A percentile compares a stretch with the other conserved stretches of the same genome.
Conservation (phyloP, 2,797 vertebrate genomes). For the Thripadectes ignobilis region DNA sequence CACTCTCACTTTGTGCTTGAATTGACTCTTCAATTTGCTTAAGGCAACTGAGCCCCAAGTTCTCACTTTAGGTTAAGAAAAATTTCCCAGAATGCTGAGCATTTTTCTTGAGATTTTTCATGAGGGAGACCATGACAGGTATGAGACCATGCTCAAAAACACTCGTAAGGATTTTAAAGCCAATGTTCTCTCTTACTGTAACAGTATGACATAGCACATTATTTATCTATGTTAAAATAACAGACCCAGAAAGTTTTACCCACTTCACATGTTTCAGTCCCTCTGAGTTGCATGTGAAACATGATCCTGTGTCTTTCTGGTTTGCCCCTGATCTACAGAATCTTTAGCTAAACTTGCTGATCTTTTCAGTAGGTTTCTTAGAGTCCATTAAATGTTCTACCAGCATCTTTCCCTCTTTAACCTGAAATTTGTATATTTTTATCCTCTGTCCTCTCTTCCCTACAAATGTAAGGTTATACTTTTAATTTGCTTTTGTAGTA, state of each 20-base stretch:
- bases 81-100: not conserved
- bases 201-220: not conserved
- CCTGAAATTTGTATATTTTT: not conserved
- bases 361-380: not conserved
- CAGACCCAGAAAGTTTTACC: not conserved
- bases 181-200: not conserved
- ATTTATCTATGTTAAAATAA: not conserved
- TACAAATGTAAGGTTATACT: not conserved
- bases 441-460: not conserved
- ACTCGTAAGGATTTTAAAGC: not conserved
- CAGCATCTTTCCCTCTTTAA: not conserved
- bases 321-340: not conserved
- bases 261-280: not conserved
- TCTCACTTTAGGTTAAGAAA: not conserved
- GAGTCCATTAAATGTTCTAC: not conserved
- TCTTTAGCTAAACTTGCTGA: not conserved
- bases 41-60: not conserved
- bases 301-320: not conserved
- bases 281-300: not conserved
- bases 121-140: not conserved
- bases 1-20: not conserved
- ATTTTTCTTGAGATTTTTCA: not conserved
- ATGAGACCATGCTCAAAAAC: not conserved
- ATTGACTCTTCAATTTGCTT: not conserved
- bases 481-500: not conserved